Percentiles rank a stretch among this genome's conserved stretches.
phyloP scores from a whole-genome alignment of 2,888 invertebrate species.

The Salpingus planirostris region DNA sequence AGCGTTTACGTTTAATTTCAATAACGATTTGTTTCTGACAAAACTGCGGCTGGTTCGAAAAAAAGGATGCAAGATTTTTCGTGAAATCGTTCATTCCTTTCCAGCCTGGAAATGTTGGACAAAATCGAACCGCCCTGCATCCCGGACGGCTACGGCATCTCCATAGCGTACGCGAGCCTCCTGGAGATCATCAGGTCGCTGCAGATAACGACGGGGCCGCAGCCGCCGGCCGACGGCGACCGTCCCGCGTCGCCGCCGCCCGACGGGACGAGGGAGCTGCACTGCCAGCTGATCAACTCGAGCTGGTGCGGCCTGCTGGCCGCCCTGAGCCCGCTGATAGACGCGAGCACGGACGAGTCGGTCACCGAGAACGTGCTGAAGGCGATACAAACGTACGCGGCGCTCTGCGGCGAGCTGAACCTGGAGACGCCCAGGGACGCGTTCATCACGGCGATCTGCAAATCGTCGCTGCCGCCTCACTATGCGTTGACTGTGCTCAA shows the following conservation, averaged over 20 bases:
- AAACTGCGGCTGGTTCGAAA: no score
- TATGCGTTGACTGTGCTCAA: slow-evolving; percentile 85
- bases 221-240: slow-evolving; percentile 35
- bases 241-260: slow-evolving; percentile 7
- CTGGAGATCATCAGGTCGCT: slow-evolving; percentile 85
- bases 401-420: slow-evolving; percentile 78
- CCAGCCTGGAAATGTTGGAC: slow-evolving; percentile 90
- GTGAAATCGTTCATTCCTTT: no score
- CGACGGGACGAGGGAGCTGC: slow-evolving; percentile 44
- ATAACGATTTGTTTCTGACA: no score
- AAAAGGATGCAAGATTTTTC: no score
- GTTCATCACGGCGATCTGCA: slow-evolving; percentile 89
- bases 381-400: slow-evolving; percentile 82
- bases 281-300: slow-evolving; percentile 77
- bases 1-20: no score
- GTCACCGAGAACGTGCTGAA: slow-evolving; percentile 87
- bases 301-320: slow-evolving; percentile 93
- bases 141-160: slow-evolving; percentile 96
- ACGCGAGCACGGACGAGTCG: slow-evolving; percentile 92
- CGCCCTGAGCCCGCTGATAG: slow-evolving; percentile 83
- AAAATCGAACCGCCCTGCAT: slow-evolving; percentile 88
- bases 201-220: slow-evolving; percentile 60
- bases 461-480: slow-evolving; percentile 91
- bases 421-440: slow-evolving; percentile 80
- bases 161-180: slow-evolving; percentile 88